phyloP scores from a whole-genome alignment of 2,797 vertebrate species.

The Tympanoctomys barrerae region DNA sequence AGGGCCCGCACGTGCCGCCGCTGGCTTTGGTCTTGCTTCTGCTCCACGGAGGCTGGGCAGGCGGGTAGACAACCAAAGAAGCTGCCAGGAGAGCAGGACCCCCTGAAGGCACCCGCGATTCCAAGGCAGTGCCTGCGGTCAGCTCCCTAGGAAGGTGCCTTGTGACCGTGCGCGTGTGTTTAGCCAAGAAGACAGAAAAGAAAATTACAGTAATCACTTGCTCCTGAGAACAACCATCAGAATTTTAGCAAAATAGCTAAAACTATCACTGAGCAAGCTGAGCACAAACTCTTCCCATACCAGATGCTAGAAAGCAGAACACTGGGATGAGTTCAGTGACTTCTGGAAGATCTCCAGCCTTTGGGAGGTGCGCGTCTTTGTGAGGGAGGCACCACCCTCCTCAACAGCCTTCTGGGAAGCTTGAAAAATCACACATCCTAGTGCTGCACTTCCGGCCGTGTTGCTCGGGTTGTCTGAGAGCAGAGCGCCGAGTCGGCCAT shows the following conservation, averaged over 20 bases:
- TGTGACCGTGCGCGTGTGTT: background rate
- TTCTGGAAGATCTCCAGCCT: background rate
- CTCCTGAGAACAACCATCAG: background rate
- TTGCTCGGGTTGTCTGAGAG: background rate
- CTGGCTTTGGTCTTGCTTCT: background rate
- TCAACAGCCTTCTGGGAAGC: background rate
- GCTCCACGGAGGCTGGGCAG: background rate
- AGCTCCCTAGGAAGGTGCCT: background rate
- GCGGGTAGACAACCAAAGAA: background rate
- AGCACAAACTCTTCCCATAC: slow-evolving; percentile 73
- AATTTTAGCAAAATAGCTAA: slow-evolving; percentile 75
- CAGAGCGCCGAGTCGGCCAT: background rate
- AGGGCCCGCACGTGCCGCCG: background rate
- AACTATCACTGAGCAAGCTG: slow-evolving; percentile 75
- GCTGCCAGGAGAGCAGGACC: background rate
- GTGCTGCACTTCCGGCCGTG: background rate
- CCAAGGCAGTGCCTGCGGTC: background rate
- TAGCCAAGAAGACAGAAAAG: slow-evolving; percentile 9
- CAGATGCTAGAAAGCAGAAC: slow-evolving; percentile 73
- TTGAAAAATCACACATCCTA: background rate
- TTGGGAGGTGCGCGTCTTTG: background rate
- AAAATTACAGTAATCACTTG: background rate
- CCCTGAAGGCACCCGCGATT: background rate
- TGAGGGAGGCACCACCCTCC: background rate
- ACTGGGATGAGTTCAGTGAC: slow-evolving; percentile 48